Percentiles rank a stretch among this genome's conserved stretches.
These are phyloP conservation scores for Sycon ciliatum DNA, from an alignment of 37 sponge, comb jelly and placozoan genomes.

Conservation along the genomic window DNA sequence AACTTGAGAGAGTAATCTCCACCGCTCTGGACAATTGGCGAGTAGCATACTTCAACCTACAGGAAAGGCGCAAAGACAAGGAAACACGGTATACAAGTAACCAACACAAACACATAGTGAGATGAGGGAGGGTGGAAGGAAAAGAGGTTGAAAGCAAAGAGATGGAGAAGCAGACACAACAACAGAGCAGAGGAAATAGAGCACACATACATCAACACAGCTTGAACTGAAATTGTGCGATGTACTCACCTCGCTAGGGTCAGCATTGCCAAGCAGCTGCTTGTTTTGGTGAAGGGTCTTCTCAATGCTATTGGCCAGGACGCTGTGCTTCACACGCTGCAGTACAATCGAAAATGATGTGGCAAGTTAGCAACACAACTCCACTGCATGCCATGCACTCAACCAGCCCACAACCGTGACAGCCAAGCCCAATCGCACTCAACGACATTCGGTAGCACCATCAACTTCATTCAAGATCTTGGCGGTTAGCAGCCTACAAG, in stretches of 20 bases:
- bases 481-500: background rate
- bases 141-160: background rate
- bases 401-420: background rate
- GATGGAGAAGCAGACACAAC: background rate
- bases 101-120: background rate
- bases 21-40: constrained; percentile 90
- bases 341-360: background rate
- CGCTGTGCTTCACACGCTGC: constrained; percentile 75
- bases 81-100: background rate
- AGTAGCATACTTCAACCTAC: constrained; percentile 76
- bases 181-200: background rate
- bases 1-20: constrained; percentile 85
- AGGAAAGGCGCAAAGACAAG: background rate
- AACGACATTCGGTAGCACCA: constrained; percentile 12
- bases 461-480: constrained; percentile 17
- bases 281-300: constrained; percentile 46
- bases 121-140: constrained; percentile 1
- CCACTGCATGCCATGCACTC: constrained; percentile 17
- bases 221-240: no score
- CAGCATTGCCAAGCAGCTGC: constrained; percentile 58
- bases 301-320: constrained; percentile 71
- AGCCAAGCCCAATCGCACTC: background rate
- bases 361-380: background rate
- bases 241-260: no score
- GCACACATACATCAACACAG: no score